A percentile compares a stretch with the other conserved stretches of the same genome.
phyloP scores from a whole-genome alignment of 2,888 invertebrate genomes.

The Pterostichus madidus region DNA sequence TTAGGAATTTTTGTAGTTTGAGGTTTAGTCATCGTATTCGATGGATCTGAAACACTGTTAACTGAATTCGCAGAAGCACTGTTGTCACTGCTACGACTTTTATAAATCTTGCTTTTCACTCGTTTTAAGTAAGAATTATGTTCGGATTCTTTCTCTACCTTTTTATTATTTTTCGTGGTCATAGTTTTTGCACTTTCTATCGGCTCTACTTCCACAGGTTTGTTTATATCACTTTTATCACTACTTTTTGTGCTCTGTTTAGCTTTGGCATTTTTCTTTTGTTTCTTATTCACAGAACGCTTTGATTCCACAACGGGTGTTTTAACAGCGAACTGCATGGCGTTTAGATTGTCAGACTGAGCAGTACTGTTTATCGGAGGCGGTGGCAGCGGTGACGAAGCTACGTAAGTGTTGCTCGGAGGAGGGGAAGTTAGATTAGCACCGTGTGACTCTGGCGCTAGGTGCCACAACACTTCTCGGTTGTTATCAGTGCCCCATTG shows the following conservation, averaged over 20 bases:
- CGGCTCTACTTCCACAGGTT: not conserved
- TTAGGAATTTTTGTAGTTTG: constrained; percentile 68
- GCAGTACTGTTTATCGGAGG: constrained; percentile 44
- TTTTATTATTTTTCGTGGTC: constrained; percentile 55
- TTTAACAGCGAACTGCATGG: constrained; percentile 64
- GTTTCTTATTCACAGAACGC: constrained; percentile 56
- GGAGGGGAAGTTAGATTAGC: constrained; percentile 39
- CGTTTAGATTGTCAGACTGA: constrained; percentile 10
- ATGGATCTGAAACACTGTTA: constrained; percentile 39
- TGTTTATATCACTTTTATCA: constrained; percentile 31
- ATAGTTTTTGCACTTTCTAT: constrained; percentile 24
- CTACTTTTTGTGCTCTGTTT: constrained; percentile 60
- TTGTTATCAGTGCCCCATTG: constrained; percentile 1
- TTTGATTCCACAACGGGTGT: constrained; percentile 63
- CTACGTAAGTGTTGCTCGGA: not conserved
- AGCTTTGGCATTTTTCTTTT: constrained; percentile 65
- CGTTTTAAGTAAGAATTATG: constrained; percentile 74
- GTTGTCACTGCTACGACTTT: constrained; percentile 71
- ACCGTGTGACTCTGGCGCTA: constrained; percentile 17
- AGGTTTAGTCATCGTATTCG: constrained; percentile 37
- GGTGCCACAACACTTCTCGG: constrained; percentile 20
- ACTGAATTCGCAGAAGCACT: constrained; percentile 67
- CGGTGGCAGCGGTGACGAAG: constrained; percentile 29
- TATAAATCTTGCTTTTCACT: constrained; percentile 76
- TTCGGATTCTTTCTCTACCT: constrained; percentile 63